Conservation (phyloP, 1,140 invertebrate genomes). For the Caenorhabditis tropicalis region DNA sequence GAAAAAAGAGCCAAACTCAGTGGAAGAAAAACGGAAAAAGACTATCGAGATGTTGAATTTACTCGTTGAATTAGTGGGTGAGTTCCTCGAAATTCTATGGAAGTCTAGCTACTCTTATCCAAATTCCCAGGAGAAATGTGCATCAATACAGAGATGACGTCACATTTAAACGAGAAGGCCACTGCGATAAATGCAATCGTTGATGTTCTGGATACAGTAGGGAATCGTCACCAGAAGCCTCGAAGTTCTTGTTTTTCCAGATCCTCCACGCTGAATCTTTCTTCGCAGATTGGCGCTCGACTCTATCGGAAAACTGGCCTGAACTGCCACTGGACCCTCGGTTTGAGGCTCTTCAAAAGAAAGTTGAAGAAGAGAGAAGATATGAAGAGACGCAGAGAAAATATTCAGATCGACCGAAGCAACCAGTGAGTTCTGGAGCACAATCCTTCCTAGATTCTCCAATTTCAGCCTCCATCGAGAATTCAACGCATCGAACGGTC, state of each 20-base stretch:
- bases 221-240: neutral
- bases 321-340: neutral
- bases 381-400: slow-evolving; percentile 38
- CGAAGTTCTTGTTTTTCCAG: neutral
- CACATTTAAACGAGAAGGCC: neutral
- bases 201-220: slow-evolving; percentile 22
- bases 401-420: neutral
- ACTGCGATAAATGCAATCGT: neutral
- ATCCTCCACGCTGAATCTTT: neutral
- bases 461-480: neutral
- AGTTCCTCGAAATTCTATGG: too few species aligned
- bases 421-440: neutral
- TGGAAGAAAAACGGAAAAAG: neutral
- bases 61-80: neutral
- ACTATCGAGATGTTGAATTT: neutral
- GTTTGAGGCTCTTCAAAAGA: neutral
- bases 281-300: neutral
- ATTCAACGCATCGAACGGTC: neutral
- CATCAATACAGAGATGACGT: neutral
- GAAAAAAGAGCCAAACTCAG: neutral
- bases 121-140: slow-evolving; percentile 20
- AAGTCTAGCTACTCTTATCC: too few species aligned
- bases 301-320: neutral
- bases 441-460: too few species aligned
- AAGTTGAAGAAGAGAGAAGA: slow-evolving; percentile 28